A percentile compares a stretch with the other conserved stretches of the same genome.
Conservation (phyloP, 2,888 invertebrate species). For the Cistogaster globosa region DNA sequence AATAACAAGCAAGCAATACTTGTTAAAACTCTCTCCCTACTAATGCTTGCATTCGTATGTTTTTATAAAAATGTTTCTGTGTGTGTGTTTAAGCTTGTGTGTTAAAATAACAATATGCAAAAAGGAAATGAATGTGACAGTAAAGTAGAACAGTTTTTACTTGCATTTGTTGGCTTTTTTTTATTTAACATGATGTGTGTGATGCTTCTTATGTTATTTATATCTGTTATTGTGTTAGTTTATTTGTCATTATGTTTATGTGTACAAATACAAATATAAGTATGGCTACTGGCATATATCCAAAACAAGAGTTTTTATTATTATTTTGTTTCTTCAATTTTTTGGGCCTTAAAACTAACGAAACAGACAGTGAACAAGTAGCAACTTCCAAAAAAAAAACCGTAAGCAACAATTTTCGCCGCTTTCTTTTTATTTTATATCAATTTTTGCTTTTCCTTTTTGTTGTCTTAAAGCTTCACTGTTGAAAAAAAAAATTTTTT, state of each 20-base stretch:
- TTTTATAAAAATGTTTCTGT: not conserved
- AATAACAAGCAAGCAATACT: conserved; percentile 68
- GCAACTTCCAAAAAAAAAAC: conserved; percentile 20
- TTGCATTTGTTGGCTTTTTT: conserved; percentile 4
- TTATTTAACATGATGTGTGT: conserved; percentile 10
- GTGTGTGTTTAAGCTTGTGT: conserved; percentile 3
- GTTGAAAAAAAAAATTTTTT: conserved; percentile 37
- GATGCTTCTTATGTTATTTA: conserved; percentile 61
- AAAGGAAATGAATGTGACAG: conserved; percentile 70
- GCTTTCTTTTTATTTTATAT: conserved; percentile 39
- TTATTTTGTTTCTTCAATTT: not conserved
- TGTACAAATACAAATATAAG: not conserved
- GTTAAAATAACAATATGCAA: conserved; percentile 59
- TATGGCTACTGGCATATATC: conserved; percentile 69
- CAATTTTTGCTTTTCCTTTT: conserved; percentile 12
- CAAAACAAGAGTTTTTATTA: conserved; percentile 39
- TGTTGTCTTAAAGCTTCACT: conserved; percentile 26
- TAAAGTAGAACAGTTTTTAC: conserved; percentile 60
- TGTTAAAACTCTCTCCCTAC: conserved; percentile 50
- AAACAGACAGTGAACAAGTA: conserved; percentile 42
- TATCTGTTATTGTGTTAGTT: conserved; percentile 42
- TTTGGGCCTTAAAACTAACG: conserved; percentile 32
- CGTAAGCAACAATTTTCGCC: conserved; percentile 72
- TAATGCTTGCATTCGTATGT: not conserved
- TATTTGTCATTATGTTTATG: not conserved